Evolutionary conservation across 2,797 vertebrate genomes (phyloP).

Genomic region (Limosa lapponica): DNA sequence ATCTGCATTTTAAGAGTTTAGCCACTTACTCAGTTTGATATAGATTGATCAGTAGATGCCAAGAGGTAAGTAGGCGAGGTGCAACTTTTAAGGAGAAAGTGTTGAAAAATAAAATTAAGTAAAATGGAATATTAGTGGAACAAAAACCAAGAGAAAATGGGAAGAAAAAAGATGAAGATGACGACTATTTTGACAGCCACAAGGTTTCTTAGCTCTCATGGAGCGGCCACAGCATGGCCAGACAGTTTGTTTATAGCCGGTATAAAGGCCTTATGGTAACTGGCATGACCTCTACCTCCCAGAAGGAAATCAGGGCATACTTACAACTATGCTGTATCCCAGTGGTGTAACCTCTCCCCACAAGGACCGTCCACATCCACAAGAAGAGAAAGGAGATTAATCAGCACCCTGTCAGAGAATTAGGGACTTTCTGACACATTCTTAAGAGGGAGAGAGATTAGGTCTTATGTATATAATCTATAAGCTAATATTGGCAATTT

Average conservation of each 20-base stretch:
- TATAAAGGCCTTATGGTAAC: background rate
- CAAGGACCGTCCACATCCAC: background rate
- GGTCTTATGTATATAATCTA: background rate
- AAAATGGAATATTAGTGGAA: background rate
- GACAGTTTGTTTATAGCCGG: accelerated
- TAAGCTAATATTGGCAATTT: background rate
- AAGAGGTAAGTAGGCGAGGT: background rate
- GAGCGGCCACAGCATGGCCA: background rate
- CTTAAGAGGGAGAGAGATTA: background rate
- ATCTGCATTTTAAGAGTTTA: background rate
- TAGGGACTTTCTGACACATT: background rate
- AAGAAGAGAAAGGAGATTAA: background rate
- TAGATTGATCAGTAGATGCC: background rate
- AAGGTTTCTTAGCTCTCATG: background rate
- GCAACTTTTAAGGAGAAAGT: background rate
- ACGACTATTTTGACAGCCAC: background rate
- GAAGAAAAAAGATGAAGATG: background rate
- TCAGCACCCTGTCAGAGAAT: background rate
- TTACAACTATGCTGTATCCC: background rate
- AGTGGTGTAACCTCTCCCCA: background rate
- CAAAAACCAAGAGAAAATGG: background rate
- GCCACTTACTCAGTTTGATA: background rate
- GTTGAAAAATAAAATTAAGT: background rate
- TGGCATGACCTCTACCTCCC: background rate
- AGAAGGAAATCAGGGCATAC: background rate